phyloP scores from a whole-genome alignment of 2,888 invertebrate genomes.

The Electrophaes corylata region DNA sequence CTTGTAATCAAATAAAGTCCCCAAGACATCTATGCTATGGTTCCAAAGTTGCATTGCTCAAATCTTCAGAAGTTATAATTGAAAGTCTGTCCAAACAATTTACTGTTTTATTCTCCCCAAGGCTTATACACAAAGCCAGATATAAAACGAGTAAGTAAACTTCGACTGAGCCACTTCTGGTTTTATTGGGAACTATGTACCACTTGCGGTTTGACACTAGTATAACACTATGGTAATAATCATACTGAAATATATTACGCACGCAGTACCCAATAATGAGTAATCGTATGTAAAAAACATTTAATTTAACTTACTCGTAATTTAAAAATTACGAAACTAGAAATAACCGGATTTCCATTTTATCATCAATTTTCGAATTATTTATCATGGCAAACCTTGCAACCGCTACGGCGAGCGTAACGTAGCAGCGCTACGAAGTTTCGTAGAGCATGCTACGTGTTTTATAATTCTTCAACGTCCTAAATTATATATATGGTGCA shows the following conservation, averaged over 20 bases:
- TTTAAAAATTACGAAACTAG: no score
- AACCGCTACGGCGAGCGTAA: not conserved
- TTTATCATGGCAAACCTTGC: not conserved
- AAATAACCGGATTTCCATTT: no score
- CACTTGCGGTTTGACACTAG: no score
- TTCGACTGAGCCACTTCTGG: not conserved
- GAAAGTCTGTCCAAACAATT: constrained; percentile 6
- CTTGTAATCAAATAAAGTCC: not conserved
- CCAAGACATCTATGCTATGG: not conserved
- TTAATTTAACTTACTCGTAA: no score
- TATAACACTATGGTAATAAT: no score
- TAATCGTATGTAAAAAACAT: no score
- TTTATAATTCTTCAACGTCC: no score
- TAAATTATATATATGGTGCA: no score
- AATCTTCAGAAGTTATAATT: not conserved
- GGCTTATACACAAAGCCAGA: not conserved
- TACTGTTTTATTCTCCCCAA: not conserved
- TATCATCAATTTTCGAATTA: no score
- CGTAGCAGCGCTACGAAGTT: constrained; percentile 1
- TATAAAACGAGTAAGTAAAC: not conserved
- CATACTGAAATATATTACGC: no score
- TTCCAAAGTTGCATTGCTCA: not conserved
- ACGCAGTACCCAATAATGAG: no score
- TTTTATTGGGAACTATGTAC: no score
- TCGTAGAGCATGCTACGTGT: constrained; percentile 5